phyloP scores from a whole-genome alignment of 2,797 vertebrate genomes.

The Podarcis lilfordi region DNA sequence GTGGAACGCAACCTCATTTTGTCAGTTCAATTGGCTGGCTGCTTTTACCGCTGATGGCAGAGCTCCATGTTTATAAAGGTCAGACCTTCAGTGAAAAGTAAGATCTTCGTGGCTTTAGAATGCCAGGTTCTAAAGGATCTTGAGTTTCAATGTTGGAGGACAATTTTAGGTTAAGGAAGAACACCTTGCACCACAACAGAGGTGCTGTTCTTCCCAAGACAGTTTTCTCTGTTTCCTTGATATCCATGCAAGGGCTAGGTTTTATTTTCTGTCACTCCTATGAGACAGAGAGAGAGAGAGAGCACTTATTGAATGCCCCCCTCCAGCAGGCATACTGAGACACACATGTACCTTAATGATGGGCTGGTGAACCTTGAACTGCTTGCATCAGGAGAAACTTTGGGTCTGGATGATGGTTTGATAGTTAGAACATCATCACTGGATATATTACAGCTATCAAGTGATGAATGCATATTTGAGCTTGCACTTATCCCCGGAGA shows the following conservation, averaged over 20 bases:
- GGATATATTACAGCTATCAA: not conserved
- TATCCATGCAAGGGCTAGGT: not conserved
- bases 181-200: not conserved
- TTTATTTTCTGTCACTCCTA: not conserved
- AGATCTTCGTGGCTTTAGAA: conserved; percentile 19
- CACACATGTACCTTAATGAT: not conserved
- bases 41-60: not conserved
- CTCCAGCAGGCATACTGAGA: not conserved
- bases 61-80: conserved; percentile 30
- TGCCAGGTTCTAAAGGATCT: conserved; percentile 3
- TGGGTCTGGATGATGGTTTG: not conserved
- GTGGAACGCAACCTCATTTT: not conserved
- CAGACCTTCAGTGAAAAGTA: conserved; percentile 15
- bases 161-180: not conserved
- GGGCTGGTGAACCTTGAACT: not conserved
- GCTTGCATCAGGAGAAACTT: not conserved
- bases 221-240: not conserved
- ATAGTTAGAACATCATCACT: not conserved
- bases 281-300: not conserved
- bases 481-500: not conserved
- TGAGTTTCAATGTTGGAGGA: not conserved
- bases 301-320: not conserved
- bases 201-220: not conserved
- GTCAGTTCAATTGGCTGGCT: not conserved
- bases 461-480: not conserved